phyloP scores from a whole-genome alignment of 2,888 invertebrate genomes.

The Germaria angustata region DNA sequence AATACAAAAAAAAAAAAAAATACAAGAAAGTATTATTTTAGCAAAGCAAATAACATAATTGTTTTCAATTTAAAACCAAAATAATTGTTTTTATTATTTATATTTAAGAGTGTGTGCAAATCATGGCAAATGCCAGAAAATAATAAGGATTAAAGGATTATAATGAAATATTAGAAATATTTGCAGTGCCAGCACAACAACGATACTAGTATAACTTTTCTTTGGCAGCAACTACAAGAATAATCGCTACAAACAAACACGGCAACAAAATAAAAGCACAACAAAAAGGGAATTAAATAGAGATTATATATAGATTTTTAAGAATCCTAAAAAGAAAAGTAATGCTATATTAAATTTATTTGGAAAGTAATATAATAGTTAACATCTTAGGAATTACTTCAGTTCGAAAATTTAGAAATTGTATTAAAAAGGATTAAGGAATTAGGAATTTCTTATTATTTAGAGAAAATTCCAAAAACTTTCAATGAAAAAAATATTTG shows the following conservation, averaged over 20 bases:
- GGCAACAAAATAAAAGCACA: slow-evolving; percentile 20
- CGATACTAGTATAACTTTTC: background rate
- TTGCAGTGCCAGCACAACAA: background rate
- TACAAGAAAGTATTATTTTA: too few relatives aligned
- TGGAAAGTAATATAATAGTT: background rate
- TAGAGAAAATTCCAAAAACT: background rate
- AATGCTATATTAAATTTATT: slow-evolving; percentile 18
- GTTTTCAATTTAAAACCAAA: too few relatives aligned
- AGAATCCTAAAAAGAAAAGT: slow-evolving; percentile 41
- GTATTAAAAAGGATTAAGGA: background rate
- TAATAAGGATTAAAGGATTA: background rate
- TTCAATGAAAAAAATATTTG: background rate
- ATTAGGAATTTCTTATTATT: too few relatives aligned
- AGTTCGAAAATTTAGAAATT: background rate
- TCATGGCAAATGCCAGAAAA: background rate
- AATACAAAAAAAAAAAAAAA: too few relatives aligned
- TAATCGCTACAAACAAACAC: background rate
- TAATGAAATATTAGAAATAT: slow-evolving; percentile 1
- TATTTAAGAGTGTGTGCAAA: background rate
- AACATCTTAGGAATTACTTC: background rate
- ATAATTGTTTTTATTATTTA: too few relatives aligned
- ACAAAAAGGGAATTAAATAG: slow-evolving; percentile 57
- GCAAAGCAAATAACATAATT: too few relatives aligned
- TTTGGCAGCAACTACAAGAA: background rate
- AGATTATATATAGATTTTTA: slow-evolving; percentile 42